Base-by-base conservation (phyloP, 64 coral and sea anemone genomes). In the Pocillopora damicornis region DNA sequence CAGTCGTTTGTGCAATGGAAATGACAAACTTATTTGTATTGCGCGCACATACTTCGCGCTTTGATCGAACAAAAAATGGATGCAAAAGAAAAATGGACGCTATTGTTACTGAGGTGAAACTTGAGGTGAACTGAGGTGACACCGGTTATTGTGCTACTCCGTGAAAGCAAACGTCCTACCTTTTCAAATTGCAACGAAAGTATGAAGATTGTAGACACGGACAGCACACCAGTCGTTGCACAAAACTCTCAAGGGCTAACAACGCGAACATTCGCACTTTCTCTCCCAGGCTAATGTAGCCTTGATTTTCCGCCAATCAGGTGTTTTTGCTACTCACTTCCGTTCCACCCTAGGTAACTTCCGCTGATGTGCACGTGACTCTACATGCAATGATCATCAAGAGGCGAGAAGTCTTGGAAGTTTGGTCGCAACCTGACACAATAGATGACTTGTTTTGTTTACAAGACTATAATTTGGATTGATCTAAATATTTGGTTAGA, bases 231-330 rank as follows among this genome's bases (percentile, higher is more conserved):
- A 71, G 18, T 20, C 67, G n/a, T 16, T 0, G 20, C n/a, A 71
- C 67, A 23, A 30, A 71, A 23, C 20, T n/a, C 0, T 30, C 67
- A 71, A 30, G 67, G 2, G 20, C 67, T 4, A 71, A 71, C 67
- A 71, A 20, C 11, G 7, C 22, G 22, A 71, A 71, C 22, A 23
- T 23, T 71, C n/a, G 67, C 12, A 81, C 75, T 18, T 22, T 77
- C 22, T 77, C 30, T 56, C 37, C 17, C 75, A 22, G 75, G 75
- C 35, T 1, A 77, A 42, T 17, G 13, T 81, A 60, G 14, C 4
- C 35, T 15, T 30, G 60, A 65, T 35, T 37, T 62, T 81, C 6
- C 61, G 63, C 80, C 80, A 83, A 83, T 83, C 80, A 83, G 61
- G 68, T 83, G 20, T 11, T 11, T 14, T 16, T 45, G 51, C 42